A percentile compares a stretch with the other conserved stretches of the same genome.
Conservation (phyloP, 2,797 vertebrate species). For the Poeciliopsis gracilis region DNA sequence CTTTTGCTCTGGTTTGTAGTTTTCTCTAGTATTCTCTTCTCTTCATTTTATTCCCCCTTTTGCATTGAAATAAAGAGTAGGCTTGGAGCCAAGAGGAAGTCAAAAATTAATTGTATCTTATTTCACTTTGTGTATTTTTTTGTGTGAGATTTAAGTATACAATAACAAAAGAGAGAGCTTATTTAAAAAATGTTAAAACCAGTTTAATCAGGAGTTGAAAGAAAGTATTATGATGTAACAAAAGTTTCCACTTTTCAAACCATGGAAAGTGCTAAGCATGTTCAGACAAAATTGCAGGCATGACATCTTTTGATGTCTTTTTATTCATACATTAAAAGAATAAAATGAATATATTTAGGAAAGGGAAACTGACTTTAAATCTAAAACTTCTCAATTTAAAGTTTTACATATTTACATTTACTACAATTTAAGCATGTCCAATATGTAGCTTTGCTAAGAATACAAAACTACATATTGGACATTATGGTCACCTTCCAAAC, state of each 20-base stretch:
- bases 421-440: background rate
- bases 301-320: too few species aligned
- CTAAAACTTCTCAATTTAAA: background rate
- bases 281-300: background rate
- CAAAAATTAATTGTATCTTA: slow-evolving; percentile 23
- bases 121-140: slow-evolving; percentile 26
- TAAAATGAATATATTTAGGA: background rate
- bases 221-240: background rate
- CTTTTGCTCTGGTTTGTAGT: slow-evolving; percentile 7
- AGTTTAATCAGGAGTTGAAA: background rate
- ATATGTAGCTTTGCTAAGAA: background rate
- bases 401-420: background rate
- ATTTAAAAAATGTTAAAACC: background rate
- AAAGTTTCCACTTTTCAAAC: background rate
- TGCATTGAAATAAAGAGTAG: slow-evolving; percentile 22
- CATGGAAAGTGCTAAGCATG: background rate
- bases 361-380: background rate
- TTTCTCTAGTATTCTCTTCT: slow-evolving; percentile 26
- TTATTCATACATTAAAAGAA: background rate
- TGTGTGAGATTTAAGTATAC: slow-evolving; percentile 3
- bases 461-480: background rate
- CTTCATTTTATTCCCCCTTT: slow-evolving; percentile 27
- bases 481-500: too few species aligned
- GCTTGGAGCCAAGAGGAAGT: slow-evolving; percentile 29
- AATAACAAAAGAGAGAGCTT: background rate